Percentiles rank a stretch among this genome's conserved stretches.
These are phyloP conservation scores for Phyllostomus discolor DNA, from an alignment of 2,113 vertebrate genomes.

Conservation along the genomic window DNA sequence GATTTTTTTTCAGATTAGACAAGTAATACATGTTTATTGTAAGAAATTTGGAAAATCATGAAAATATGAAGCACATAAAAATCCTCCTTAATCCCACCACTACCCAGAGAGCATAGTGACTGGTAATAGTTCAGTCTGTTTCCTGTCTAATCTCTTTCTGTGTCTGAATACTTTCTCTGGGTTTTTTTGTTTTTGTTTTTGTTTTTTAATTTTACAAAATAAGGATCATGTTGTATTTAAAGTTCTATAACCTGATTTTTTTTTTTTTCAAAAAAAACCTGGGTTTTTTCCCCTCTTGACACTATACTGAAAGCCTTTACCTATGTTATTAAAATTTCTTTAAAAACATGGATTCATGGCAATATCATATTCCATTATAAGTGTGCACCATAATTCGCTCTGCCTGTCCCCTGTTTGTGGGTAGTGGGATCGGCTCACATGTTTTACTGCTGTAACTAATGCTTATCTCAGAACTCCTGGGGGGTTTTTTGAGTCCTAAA, in stretches of 20 bases:
- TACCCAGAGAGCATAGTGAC: not conserved
- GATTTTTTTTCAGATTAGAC: constrained; percentile 33
- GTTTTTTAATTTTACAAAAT: constrained; percentile 12
- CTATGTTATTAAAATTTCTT: not conserved
- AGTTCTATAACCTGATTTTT: constrained; percentile 5
- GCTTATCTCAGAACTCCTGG: not conserved
- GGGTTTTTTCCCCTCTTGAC: not conserved
- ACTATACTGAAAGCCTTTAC: not conserved
- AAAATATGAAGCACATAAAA: constrained; percentile 30
- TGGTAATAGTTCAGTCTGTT: not conserved
- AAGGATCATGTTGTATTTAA: not conserved
- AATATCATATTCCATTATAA: not conserved
- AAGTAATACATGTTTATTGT: not conserved
- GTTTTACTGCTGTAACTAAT: not conserved
- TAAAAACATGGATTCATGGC: not conserved
- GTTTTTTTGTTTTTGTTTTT: not conserved
- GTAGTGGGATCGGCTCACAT: not conserved
- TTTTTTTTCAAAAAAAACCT: not conserved
- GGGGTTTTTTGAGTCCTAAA: not conserved
- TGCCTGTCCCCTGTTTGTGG: not conserved
- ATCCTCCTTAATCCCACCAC: not conserved
- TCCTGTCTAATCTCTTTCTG: not conserved
- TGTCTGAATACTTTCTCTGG: not conserved
- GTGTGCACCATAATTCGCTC: not conserved
- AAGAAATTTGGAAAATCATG: constrained; percentile 1